Percentiles rank a stretch among this genome's conserved stretches.
These are phyloP conservation scores for Meriones unguiculatus DNA, from an alignment of 2,113 vertebrate species.

Conservation along the genomic window DNA sequence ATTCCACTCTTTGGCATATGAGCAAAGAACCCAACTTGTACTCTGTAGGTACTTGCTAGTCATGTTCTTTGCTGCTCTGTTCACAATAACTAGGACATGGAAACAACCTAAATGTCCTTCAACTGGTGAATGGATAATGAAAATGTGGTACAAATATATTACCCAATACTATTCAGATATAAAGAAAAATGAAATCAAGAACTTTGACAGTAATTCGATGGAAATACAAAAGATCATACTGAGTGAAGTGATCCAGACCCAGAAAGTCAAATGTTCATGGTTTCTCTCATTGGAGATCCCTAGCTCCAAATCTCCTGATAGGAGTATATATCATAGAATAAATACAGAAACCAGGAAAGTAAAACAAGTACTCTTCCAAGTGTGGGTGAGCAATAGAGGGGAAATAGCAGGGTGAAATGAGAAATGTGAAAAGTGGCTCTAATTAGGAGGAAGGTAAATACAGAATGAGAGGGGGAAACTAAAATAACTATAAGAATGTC, in stretches of 20 bases:
- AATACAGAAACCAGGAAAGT: neutral
- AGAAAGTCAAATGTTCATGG: neutral
- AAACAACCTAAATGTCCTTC: neutral
- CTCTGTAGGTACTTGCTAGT: neutral
- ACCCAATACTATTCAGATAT: neutral
- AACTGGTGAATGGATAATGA: neutral
- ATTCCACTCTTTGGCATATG: neutral
- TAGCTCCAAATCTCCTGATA: neutral
- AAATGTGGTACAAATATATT: neutral
- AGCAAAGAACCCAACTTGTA: neutral
- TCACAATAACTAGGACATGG: neutral
- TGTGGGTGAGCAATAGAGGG: neutral
- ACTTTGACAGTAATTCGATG: neutral
- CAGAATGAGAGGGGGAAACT: neutral
- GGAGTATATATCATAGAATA: neutral
- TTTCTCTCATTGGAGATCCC: neutral
- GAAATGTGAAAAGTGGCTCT: neutral
- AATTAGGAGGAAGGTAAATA: too few relatives aligned
- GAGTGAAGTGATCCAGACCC: neutral
- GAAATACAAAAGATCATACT: neutral
- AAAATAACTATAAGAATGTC: neutral
- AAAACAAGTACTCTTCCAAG: neutral
- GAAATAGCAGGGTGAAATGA: neutral
- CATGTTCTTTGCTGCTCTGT: neutral
- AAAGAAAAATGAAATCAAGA: neutral